These are phyloP conservation scores for Spea hammondii DNA, from an alignment of 2,797 vertebrate genomes.

Conservation along the genomic window DNA sequence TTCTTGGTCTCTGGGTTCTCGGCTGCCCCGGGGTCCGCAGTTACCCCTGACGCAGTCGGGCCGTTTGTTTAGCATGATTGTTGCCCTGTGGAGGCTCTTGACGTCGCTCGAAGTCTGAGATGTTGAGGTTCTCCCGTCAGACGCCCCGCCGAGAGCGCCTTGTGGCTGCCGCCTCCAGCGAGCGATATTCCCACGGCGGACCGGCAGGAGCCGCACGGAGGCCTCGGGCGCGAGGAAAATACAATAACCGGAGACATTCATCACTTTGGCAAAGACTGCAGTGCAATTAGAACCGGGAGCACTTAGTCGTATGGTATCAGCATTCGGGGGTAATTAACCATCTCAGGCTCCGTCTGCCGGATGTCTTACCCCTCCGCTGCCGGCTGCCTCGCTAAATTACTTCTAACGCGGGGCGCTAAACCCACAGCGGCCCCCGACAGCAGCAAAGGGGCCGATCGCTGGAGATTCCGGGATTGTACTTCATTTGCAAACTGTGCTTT, in stretches of 20 bases:
- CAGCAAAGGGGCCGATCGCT: background rate
- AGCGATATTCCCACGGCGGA: constrained; percentile 9
- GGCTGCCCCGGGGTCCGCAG: too few species aligned
- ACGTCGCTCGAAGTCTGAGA: constrained; percentile 10
- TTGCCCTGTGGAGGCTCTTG: constrained; percentile 5
- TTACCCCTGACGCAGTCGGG: background rate
- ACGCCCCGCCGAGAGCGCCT: constrained; percentile 14
- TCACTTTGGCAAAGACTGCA: constrained; percentile 50
- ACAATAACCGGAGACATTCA: constrained; percentile 40
- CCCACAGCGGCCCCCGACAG: background rate
- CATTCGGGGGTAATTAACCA: constrained; percentile 22
- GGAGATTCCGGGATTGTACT: background rate
- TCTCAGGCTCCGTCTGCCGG: constrained; percentile 16
- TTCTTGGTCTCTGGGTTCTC: too few species aligned
- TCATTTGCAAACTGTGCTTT: too few species aligned
- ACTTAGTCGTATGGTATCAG: constrained; percentile 28
- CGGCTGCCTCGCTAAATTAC: background rate
- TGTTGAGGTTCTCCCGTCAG: too few species aligned
- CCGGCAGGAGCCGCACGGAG: constrained; percentile 1
- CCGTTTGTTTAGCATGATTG: background rate
- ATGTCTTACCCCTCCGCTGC: background rate
- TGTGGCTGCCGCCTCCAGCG: constrained; percentile 10
- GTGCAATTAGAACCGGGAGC: constrained; percentile 35
- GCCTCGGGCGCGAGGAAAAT: constrained; percentile 30
- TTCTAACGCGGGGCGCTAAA: background rate